Percentiles rank a stretch among this genome's conserved stretches.
These are phyloP conservation scores for Drosophila auraria DNA, from an alignment of 1,140 invertebrate genomes.

Conservation along the genomic window DNA sequence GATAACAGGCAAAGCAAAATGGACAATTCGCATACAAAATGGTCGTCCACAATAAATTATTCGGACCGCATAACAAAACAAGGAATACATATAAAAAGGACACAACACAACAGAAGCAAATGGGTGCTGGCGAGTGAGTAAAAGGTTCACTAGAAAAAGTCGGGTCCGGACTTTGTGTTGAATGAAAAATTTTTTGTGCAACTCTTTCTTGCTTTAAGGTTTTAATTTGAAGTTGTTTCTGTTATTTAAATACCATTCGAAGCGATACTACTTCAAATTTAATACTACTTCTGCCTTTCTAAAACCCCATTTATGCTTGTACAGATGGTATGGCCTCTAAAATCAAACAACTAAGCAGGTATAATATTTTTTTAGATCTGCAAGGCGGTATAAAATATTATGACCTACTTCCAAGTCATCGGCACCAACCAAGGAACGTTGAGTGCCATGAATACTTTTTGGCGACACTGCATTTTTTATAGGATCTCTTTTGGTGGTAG, in stretches of 20 bases:
- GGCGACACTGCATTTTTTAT: background rate
- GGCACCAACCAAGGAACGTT: background rate
- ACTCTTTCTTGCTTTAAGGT: background rate
- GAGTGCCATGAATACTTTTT: background rate
- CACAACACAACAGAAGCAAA: background rate
- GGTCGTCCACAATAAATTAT: slow-evolving; percentile 38
- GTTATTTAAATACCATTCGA: too few species aligned
- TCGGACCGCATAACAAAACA: slow-evolving; percentile 31
- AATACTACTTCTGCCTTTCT: background rate
- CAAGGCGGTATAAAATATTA: background rate
- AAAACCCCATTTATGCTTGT: background rate
- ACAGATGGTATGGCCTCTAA: background rate
- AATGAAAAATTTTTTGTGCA: background rate
- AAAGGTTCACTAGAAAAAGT: slow-evolving; percentile 11
- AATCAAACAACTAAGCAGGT: background rate
- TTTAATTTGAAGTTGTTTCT: background rate
- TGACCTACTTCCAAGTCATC: slow-evolving; percentile 1
- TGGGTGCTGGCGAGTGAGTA: background rate
- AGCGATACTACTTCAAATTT: background rate
- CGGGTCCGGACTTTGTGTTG: background rate
- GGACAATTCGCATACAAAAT: slow-evolving; percentile 34
- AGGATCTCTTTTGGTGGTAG: background rate
- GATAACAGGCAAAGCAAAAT: slow-evolving; percentile 43
- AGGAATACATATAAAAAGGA: slow-evolving; percentile 8
- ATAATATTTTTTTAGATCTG: background rate